Percentiles rank a stretch among this genome's conserved stretches.
Evolutionary conservation across 2,797 vertebrate genomes (phyloP).

Genomic region (Pyrocephalus nanus): DNA sequence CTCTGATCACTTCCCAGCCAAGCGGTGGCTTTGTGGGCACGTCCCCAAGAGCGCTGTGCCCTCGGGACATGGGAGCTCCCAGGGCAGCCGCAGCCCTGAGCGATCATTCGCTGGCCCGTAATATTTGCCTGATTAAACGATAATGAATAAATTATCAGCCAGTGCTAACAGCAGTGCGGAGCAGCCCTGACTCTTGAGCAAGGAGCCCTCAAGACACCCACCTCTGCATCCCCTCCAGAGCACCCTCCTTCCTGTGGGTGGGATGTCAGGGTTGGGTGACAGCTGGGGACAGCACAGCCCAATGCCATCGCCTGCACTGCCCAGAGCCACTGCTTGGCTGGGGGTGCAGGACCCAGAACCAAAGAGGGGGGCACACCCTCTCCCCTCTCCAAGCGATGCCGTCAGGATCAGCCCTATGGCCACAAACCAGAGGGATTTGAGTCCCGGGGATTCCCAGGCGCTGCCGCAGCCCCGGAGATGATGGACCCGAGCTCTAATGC

Average conservation of each 20-base stretch:
- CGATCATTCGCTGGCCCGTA: fast-evolving
- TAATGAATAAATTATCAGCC: not conserved
- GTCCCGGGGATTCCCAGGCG: not conserved
- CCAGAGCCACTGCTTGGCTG: not conserved
- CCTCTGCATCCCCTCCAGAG: not conserved
- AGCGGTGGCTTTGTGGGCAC: not conserved
- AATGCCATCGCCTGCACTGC: fast-evolving
- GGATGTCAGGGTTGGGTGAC: not conserved
- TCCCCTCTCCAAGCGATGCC: not conserved
- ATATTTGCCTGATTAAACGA: not conserved
- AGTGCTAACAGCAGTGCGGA: not conserved
- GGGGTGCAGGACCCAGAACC: not conserved
- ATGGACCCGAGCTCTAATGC: not conserved
- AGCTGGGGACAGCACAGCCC: not conserved
- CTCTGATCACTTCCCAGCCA: not conserved
- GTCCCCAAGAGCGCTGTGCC: not conserved
- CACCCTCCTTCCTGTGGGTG: not conserved
- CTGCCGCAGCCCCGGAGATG: not conserved
- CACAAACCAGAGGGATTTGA: not conserved
- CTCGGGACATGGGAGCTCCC: not conserved
- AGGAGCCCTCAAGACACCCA: not conserved
- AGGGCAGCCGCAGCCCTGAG: not conserved
- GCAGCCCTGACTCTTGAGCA: not conserved
- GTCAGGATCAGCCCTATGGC: fast-evolving
- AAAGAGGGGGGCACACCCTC: fast-evolving